Evolutionary conservation across 2,113 vertebrate species (phyloP).

Genomic region (Crotalus tigris): DNA sequence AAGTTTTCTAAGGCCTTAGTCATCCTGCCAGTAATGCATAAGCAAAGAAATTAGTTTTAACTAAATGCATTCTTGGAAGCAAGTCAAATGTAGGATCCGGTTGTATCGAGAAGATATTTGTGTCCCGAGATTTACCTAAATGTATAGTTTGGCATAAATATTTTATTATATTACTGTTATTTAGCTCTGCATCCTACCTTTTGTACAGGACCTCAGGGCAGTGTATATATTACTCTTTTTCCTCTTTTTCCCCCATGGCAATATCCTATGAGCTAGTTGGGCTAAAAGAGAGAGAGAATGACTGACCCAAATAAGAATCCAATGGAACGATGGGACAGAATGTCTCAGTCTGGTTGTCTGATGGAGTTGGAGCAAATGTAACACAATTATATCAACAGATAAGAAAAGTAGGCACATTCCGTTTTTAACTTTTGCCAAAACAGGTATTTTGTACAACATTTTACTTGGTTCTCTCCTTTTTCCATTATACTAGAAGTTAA

Average conservation of each 20-base stretch:
- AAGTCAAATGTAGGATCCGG: conserved; percentile 52
- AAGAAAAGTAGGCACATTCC: background rate
- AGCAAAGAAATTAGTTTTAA: conserved; percentile 39
- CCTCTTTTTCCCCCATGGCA: background rate
- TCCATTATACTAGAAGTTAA: background rate
- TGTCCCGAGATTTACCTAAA: conserved; percentile 16
- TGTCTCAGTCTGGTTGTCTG: background rate
- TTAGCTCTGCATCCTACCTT: background rate
- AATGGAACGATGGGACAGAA: conserved; percentile 6
- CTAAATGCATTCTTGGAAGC: conserved; percentile 64
- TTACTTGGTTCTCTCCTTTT: background rate
- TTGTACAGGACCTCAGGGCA: background rate
- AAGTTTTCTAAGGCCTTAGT: conserved; percentile 45
- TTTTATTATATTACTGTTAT: background rate
- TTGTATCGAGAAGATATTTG: conserved; percentile 36
- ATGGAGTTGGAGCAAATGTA: background rate
- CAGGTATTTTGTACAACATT: background rate
- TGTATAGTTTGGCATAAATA: background rate
- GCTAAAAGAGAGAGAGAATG: background rate
- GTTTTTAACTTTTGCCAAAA: background rate
- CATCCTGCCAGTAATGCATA: conserved; percentile 56
- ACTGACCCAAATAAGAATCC: background rate
- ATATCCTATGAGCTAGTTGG: background rate
- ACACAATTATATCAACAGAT: background rate
- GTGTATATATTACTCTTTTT: background rate